Evolutionary conservation across 2,797 vertebrate species (phyloP), one percentile per base, ranked within the genome.

Genomic region (Pagetopsis macropterus): DNA sequence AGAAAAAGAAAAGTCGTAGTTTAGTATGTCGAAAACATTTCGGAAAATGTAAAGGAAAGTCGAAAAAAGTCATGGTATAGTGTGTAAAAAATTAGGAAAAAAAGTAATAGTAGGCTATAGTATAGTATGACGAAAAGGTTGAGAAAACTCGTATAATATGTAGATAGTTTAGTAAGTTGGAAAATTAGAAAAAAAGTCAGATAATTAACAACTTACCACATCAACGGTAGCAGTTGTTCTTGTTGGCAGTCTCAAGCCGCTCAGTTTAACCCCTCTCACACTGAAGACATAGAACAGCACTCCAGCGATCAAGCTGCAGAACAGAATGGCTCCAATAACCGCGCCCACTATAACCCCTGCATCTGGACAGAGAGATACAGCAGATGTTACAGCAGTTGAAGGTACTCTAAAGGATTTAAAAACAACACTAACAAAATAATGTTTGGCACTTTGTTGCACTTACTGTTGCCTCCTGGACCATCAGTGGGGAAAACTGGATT

Each of bases 251-350:
- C 83, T 88, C 12, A 90, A 0, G 21, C 16, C 3, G 44, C 83
- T 90, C 12, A 86, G 44, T 82, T 93, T 94, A 14, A 92, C 85
- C 0, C 92, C 90, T 4, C 84, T 74, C 19, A 94, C 79, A 0
- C n/a, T 79, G 65, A 94, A 86, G 59, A 87, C 2, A 1, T 93
- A 95, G 83, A 82, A 95, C 40, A 94, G 46, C 9, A 82, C 7
- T 9, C 87, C 94, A 1, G 71, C 43, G 5, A 94, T 70, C 44
- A 93, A 11, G 51, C 5, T 21, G 16, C 72, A 6, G 0, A 87
- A 3, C 56, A 91, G 0, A 1, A 93, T 11, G 17, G 84, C 89
- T 33, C 81, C 90, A 2, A 94, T 84, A 21, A 94, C 0, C 0
- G 67, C 88, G 0, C 90, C 94, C 0, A 71, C 88, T 3, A 94